Evolutionary conservation across 2,113 vertebrate species (phyloP), one percentile per base, ranked within the genome.

Genomic region (Haemorhous mexicanus): DNA sequence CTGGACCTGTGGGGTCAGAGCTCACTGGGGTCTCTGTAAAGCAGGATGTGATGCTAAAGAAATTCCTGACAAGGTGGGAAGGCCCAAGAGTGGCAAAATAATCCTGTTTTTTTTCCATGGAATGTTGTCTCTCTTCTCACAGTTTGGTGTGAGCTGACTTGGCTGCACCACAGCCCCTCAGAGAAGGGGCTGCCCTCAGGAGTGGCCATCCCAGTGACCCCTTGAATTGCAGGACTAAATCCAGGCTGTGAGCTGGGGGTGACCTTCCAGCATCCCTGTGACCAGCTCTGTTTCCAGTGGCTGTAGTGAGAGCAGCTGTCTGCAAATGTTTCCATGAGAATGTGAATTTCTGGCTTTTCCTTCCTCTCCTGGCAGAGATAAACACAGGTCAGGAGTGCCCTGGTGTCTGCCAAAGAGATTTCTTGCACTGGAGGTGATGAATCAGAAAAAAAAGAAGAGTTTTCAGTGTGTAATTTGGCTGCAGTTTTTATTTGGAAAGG

Each of bases 31-130:
- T 13, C 12, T 49, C 39, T 84, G 49, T 21, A 35, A 46, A 73
- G 37, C 27, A 27, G 39, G 3, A 8, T 32, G 37, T 14, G 12
- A n/a, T 13, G 50, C 61, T 47, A 5, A 67, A 79, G 39, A 24
- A 21, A 44, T 47, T 9, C 27, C 35, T 81, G 62, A 55, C 28
- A 5, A 16, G 1, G 0, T 28, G 17, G 11, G 55, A n/a, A 59
- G 30, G 35, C 50, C 43, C 39, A 18, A 30, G 35, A 67, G 35
- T 23, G 58, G 22, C 53, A 35, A 37, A 16, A 4, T 24, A 59
- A 20, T 35, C 7, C 2, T 9, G 0, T 37, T 74, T 6, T 3
- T 44, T 3, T 24, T 5, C 14, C 41, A 4, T 15, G 21, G 39
- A 21, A 0, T 13, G 0, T 7, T 24, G 16, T 11, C 22, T 67